Evolutionary conservation across 2,797 vertebrate species (phyloP).

Genomic region (Rhincodon typus): DNA sequence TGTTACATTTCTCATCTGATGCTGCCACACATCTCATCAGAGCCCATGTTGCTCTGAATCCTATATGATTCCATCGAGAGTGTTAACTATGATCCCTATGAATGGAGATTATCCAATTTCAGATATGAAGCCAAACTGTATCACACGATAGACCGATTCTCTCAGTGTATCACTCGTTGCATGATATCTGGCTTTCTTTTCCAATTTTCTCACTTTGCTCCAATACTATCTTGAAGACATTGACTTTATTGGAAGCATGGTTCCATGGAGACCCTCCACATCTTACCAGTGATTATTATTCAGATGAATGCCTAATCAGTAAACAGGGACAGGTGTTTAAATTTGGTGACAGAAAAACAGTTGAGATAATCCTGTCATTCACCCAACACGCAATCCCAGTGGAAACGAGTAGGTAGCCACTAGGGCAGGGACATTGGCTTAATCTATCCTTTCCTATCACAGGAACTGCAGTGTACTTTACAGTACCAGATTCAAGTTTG

Average conservation of each 20-base stretch:
- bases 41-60: no score
- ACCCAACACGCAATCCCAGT: background rate
- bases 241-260: background rate
- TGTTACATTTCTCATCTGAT: no score
- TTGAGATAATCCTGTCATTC: background rate
- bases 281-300: background rate
- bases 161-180: background rate
- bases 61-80: no score
- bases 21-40: no score
- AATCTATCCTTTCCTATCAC: background rate
- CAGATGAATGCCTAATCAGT: background rate
- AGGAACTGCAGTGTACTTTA: no score
- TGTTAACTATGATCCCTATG: no score
- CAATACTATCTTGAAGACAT: background rate
- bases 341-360: background rate
- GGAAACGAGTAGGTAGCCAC: background rate
- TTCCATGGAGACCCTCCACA: background rate
- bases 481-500: background rate
- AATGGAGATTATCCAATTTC: no score
- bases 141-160: background rate
- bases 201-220: background rate
- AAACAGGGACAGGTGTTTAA: background rate
- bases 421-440: background rate
- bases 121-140: background rate
- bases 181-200: background rate